Conservation (phyloP, 2,113 vertebrate species). For the Coryphaenoides rupestris region DNA sequence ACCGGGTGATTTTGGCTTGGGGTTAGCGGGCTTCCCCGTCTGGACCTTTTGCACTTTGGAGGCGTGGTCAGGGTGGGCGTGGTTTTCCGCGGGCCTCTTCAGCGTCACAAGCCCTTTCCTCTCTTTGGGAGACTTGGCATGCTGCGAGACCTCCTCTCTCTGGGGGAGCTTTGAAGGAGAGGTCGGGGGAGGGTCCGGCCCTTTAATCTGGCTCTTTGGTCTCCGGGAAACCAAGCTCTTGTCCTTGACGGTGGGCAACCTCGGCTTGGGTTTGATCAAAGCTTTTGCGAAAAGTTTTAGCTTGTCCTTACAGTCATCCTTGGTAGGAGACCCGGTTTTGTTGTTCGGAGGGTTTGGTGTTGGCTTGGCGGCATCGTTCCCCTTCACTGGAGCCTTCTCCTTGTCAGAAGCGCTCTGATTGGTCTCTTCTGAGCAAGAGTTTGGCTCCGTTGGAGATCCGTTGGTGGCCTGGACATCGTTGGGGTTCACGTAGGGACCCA, state of each 20-base stretch:
- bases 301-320: constrained; percentile 47
- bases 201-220: constrained; percentile 59
- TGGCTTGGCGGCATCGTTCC: constrained; percentile 20
- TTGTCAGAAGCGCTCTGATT: constrained; percentile 45
- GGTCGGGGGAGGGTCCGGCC: constrained; percentile 44
- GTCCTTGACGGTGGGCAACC: constrained; percentile 41
- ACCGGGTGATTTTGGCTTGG: constrained; percentile 44
- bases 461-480: constrained; percentile 73
- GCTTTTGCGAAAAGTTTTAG: constrained; percentile 38
- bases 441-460: constrained; percentile 32
- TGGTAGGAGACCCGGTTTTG: constrained; percentile 22
- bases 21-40: constrained; percentile 45
- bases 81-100: constrained; percentile 74
- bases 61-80: constrained; percentile 66
- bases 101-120: constrained; percentile 58
- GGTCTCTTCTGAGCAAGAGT: constrained; percentile 25
- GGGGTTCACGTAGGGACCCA: constrained; percentile 69
- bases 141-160: constrained; percentile 57
- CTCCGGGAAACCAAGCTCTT: constrained; percentile 47
- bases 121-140: constrained; percentile 54
- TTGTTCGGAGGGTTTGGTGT: constrained; percentile 34
- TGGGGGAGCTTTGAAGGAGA: constrained; percentile 41
- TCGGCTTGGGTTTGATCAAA: constrained; percentile 55
- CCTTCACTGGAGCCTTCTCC: constrained; percentile 24
- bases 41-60: constrained; percentile 83